These are phyloP conservation scores for Hybos culiciformis DNA, from an alignment of 2,888 invertebrate genomes.

Conservation along the genomic window DNA sequence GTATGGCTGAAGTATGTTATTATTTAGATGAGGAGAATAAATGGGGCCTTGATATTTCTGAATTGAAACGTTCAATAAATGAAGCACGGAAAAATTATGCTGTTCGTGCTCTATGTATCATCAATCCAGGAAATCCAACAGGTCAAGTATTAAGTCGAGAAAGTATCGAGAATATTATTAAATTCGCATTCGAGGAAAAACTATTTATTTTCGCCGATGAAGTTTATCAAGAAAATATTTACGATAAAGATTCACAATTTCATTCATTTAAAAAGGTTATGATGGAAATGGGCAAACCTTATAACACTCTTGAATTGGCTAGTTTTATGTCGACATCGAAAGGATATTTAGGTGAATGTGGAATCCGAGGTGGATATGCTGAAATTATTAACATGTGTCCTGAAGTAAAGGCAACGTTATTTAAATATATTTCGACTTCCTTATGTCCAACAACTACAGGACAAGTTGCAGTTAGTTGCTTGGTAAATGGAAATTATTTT, in stretches of 20 bases:
- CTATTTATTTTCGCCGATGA: slow-evolving; percentile 87
- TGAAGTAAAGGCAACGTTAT: slow-evolving; percentile 62
- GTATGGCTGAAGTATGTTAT: slow-evolving; percentile 73
- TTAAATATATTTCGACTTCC: slow-evolving; percentile 87
- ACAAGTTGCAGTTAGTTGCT: slow-evolving; percentile 79
- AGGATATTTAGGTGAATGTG: slow-evolving; percentile 93
- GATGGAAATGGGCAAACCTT: slow-evolving; percentile 81
- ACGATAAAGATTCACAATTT: slow-evolving; percentile 75
- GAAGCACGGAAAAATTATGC: slow-evolving; percentile 48
- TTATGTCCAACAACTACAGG: slow-evolving; percentile 88
- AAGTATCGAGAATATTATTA: slow-evolving; percentile 84
- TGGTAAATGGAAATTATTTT: slow-evolving; percentile 37
- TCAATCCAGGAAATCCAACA: slow-evolving; percentile 98
- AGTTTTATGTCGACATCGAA: slow-evolving; percentile 96
- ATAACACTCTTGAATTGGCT: slow-evolving; percentile 68
- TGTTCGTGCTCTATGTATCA: slow-evolving; percentile 80
- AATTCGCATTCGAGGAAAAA: slow-evolving; percentile 76
- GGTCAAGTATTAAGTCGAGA: slow-evolving; percentile 78
- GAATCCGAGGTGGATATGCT: slow-evolving; percentile 87
- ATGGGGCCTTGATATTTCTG: slow-evolving; percentile 70
- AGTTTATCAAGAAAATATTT: slow-evolving; percentile 95
- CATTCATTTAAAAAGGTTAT: slow-evolving; percentile 91
- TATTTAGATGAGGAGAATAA: slow-evolving; percentile 77
- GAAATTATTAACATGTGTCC: slow-evolving; percentile 83
- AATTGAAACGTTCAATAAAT: slow-evolving; percentile 61